Conservation (phyloP, 2,113 vertebrate species). For the Montifringilla adamsi region DNA sequence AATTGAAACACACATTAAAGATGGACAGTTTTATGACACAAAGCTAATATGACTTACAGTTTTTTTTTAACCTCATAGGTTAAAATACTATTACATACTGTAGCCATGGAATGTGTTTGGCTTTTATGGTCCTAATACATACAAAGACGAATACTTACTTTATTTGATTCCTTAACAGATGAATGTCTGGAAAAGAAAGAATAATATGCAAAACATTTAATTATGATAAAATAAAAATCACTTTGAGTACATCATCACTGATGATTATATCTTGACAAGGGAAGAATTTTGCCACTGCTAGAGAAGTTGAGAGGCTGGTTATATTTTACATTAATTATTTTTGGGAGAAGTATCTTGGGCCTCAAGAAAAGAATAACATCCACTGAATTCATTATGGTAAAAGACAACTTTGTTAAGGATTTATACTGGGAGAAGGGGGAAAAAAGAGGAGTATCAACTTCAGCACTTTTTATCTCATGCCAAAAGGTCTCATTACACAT, state of each 20-base stretch:
- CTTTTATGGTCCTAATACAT: neutral
- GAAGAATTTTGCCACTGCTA: neutral
- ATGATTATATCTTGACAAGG: neutral
- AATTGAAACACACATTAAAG: neutral
- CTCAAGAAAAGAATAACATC: neutral
- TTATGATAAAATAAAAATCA: constrained; percentile 1
- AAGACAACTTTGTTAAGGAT: neutral
- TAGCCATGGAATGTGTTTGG: neutral
- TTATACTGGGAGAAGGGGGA: neutral
- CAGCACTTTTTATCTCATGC: neutral
- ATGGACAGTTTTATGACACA: neutral
- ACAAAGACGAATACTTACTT: constrained; percentile 44
- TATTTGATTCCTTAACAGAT: neutral
- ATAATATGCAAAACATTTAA: neutral
- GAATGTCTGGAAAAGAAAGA: constrained; percentile 39
- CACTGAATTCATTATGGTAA: neutral
- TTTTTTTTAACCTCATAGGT: neutral
- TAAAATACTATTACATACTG: neutral
- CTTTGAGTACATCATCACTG: neutral
- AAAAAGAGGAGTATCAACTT: neutral
- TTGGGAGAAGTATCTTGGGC: neutral
- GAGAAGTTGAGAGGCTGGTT: neutral
- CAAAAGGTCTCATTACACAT: neutral
- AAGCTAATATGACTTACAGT: neutral
- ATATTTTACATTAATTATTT: constrained; percentile 9